These are phyloP conservation scores for Chondrilla cf. caribensis DNA, from an alignment of 37 sponge, comb jelly and placozoan genomes.

Conservation along the genomic window DNA sequence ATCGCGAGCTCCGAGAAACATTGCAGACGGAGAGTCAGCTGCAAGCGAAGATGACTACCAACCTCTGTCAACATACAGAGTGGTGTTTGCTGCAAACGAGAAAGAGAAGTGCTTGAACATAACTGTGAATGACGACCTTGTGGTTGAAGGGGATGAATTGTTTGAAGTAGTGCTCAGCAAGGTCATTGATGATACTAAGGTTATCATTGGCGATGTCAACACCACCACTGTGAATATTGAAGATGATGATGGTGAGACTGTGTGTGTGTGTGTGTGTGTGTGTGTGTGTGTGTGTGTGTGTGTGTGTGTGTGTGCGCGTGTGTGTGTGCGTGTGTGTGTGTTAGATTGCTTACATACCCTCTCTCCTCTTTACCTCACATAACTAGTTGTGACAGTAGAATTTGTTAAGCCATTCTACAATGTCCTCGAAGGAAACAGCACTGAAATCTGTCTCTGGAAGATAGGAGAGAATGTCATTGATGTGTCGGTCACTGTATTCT, in stretches of 20 bases:
- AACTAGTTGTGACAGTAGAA: too few species aligned
- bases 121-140: neutral
- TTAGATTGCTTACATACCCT: too few species aligned
- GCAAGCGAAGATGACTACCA: neutral
- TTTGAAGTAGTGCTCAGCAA: neutral
- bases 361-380: too few species aligned
- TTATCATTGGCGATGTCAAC: neutral
- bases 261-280: too few species aligned
- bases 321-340: too few species aligned
- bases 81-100: neutral
- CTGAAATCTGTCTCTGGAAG: too few species aligned
- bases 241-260: neutral
- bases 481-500: too few species aligned
- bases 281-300: too few species aligned
- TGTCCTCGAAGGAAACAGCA: too few species aligned
- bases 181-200: neutral
- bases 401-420: too few species aligned
- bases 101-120: neutral
- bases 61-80: neutral
- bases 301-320: too few species aligned
- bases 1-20: neutral
- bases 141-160: neutral
- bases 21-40: neutral
- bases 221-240: neutral
- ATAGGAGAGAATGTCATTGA: too few species aligned